Evolutionary conservation across 2,113 vertebrate genomes (phyloP), one percentile per base, ranked within the genome.

Genomic region (Geothlypis trichas): DNA sequence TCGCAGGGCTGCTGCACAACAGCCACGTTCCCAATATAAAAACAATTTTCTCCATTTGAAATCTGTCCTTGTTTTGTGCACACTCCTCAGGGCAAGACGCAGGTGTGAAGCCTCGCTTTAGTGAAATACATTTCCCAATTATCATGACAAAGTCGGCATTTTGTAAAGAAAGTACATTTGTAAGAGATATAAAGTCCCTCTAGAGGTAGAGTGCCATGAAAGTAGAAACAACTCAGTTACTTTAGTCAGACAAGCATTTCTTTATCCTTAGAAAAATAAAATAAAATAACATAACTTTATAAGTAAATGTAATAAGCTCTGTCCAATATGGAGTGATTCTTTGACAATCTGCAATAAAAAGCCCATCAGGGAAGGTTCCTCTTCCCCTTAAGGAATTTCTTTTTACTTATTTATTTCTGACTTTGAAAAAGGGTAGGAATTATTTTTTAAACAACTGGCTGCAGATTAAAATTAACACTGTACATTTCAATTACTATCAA

Each of bases 401-500:
- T 89, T 87, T 87, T 76, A 15, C 35, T 74, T 57, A n/a, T 80
- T 95, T 85, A 27, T 81, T 94, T 93, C 63, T 75, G 31, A 84
- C 58, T 94, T 82, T 78, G 85, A 88, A 84, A 82, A 47, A 93
- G 57, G 17, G 6, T 63, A 93, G 79, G 19, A 90, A 84, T 91
- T 86, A 85, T 87, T 93, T 95, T 79, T 96, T 80, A 87, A 95
- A 63, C 59, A 79, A 59, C 49, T 49, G 35, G 7, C 21, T 47
- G 67, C 49, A 61, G 81, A 88, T 89, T 90, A 94, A 95, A 89
- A 95, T 97, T 95, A 97, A 91, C 90, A 62, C 94, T 71, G 61
- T 96, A 84, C n/a, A 8, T 95, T 97, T 93, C 92, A 91, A 94
- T 92, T 86, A 96, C 88, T 94, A 85, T 90, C 71, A 94, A 75